Percentiles rank a stretch among this genome's conserved stretches.
Conservation (phyloP, 1,140 invertebrate genomes). For the Araneus ventricosus region DNA sequence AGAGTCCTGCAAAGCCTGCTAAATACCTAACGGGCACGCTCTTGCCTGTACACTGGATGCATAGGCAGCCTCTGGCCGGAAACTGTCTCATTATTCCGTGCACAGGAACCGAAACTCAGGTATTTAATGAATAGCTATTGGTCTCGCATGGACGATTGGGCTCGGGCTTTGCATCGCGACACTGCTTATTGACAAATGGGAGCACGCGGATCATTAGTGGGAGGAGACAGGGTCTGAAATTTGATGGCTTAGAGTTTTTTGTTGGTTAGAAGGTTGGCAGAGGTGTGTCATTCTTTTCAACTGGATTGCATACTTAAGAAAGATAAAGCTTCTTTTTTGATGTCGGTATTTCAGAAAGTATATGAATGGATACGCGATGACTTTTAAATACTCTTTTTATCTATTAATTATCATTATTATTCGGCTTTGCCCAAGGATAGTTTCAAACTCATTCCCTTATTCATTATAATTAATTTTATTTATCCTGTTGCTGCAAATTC, state of each 20-base stretch:
- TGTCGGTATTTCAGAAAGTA: too few species aligned
- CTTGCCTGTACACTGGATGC: background rate
- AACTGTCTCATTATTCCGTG: background rate
- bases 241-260: background rate
- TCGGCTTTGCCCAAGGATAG: too few species aligned
- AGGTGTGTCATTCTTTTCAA: too few species aligned
- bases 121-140: background rate
- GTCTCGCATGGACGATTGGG: background rate
- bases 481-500: too few species aligned
- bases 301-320: too few species aligned
- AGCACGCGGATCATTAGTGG: background rate
- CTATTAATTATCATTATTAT: too few species aligned
- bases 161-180: background rate
- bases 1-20: background rate
- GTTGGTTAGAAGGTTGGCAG: too few species aligned
- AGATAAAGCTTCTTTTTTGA: too few species aligned
- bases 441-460: too few species aligned
- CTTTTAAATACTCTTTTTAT: too few species aligned
- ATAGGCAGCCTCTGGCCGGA: background rate
- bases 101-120: background rate
- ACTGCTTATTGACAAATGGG: constrained; percentile 16
- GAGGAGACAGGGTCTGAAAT: background rate
- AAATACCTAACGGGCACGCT: background rate
- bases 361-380: too few species aligned
- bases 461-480: too few species aligned